These are phyloP conservation scores for Canis aureus DNA, from an alignment of 2,113 vertebrate species.

Conservation along the genomic window DNA sequence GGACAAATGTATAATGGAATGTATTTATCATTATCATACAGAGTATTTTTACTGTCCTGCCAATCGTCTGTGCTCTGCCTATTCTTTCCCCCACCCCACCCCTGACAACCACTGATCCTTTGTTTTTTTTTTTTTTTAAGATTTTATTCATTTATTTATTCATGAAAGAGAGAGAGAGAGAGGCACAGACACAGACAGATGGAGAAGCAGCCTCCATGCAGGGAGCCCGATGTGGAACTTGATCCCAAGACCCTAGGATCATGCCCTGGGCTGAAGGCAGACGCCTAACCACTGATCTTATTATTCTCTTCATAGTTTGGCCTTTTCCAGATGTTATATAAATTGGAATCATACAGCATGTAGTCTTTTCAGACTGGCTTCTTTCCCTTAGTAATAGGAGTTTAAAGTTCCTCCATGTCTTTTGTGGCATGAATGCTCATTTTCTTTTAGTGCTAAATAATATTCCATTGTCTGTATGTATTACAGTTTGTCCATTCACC, in stretches of 20 bases:
- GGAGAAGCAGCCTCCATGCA: too few species aligned
- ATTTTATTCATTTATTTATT: too few species aligned
- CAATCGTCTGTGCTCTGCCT: neutral
- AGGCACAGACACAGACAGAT: too few species aligned
- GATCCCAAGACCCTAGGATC: too few species aligned
- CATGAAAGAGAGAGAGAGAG: too few species aligned
- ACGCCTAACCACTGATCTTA: neutral
- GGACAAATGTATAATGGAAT: neutral
- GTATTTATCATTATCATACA: neutral
- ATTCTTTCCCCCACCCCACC: neutral
- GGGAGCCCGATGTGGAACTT: too few species aligned
- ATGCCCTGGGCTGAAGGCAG: too few species aligned
- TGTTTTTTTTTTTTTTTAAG: too few species aligned
- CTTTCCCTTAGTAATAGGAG: neutral
- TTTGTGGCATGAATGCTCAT: neutral
- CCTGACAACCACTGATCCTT: neutral
- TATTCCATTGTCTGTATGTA: neutral
- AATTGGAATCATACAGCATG: neutral
- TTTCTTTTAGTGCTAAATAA: neutral
- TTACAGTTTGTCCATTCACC: neutral
- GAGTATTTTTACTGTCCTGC: neutral
- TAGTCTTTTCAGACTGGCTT: neutral
- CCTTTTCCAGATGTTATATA: neutral
- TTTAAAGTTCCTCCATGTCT: neutral
- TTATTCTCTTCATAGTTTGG: neutral